Base-by-base conservation (phyloP, 1,140 invertebrate genomes). In the Calliphora vicina region DNA sequence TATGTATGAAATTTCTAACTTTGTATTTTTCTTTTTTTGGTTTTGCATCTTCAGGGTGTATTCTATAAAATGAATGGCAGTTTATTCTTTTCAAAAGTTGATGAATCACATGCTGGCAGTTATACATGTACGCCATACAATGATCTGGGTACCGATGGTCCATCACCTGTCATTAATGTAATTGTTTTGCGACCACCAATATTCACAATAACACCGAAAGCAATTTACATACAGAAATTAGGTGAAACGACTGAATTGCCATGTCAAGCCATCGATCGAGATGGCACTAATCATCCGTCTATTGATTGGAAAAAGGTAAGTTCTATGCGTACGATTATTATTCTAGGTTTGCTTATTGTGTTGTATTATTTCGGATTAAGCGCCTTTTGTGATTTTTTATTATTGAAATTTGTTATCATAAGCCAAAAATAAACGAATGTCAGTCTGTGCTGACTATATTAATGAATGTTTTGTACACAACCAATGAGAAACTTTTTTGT, bases 51-150 rank as follows among this genome's bases (percentile, higher is more conserved):
- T 61, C 78, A 94, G 78, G 96, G 96, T 17, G 96, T 97, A 0
- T 96, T 96, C 86, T 96, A 95, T 86, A 93, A 96, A 84, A 93
- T 94, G 85, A 98, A 98, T 89, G 97, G 97, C 45, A 97, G 97
- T 85, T 92, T 98, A 6, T 96, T 94, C 85, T 97, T 97, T 86
- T 94, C 94, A 83, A 94, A 95, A 87, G 95, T 94, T 86, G 97
- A 94, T 85, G 95, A 96, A 87, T 94, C 92, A 1, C 95, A 96
- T 86, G 94, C 93, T 45, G 96, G 96, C 25, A 93, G 93, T 85
- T 99, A 99, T 91, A 95, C 95, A 26, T 99, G 97, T 89, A 98
- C 96, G 9, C 97, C 98, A 29, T 97, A 96, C 91, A 99, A 98
- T 90, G 93, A 94, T 78, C 93, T 98, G 85, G 97, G 97, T 25